A percentile compares a stretch with the other conserved stretches of the same genome.
Evolutionary conservation across 2,797 vertebrate species (phyloP).

Genomic region (Sitta carolinensis): DNA sequence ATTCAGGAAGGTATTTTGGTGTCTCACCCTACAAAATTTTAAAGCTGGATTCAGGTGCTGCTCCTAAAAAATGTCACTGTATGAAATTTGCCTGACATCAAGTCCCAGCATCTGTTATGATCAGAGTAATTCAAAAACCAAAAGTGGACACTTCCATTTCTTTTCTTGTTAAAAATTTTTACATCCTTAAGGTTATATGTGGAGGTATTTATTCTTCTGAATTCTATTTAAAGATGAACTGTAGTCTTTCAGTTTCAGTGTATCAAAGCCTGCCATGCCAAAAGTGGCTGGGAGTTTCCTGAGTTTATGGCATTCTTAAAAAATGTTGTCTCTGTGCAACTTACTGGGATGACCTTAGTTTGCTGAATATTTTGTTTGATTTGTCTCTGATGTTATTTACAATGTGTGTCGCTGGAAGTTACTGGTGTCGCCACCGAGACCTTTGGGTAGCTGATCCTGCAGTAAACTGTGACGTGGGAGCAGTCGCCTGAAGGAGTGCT

Average conservation of each 20-base stretch:
- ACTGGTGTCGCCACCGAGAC: neutral
- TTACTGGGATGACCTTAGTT: neutral
- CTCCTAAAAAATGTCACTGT: neutral
- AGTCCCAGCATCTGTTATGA: neutral
- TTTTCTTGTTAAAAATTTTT: neutral
- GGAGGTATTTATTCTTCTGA: neutral
- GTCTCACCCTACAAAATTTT: constrained; percentile 36
- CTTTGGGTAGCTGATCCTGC: neutral
- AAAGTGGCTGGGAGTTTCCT: neutral
- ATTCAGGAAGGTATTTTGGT: constrained; percentile 59
- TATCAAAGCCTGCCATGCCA: neutral
- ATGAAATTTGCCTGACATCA: neutral
- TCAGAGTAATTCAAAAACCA: neutral
- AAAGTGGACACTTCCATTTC: neutral
- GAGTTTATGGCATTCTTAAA: neutral
- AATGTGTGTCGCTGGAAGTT: neutral
- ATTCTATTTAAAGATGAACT: neutral
- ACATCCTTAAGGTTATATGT: neutral
- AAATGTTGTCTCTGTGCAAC: neutral
- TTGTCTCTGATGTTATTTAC: neutral
- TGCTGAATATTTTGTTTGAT: neutral
- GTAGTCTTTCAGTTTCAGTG: neutral
- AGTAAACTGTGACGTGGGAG: neutral
- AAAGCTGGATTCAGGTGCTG: neutral
- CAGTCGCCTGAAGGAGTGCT: accelerated